phyloP scores from a whole-genome alignment of 1,140 invertebrate genomes.

The Octopus sinensis region DNA sequence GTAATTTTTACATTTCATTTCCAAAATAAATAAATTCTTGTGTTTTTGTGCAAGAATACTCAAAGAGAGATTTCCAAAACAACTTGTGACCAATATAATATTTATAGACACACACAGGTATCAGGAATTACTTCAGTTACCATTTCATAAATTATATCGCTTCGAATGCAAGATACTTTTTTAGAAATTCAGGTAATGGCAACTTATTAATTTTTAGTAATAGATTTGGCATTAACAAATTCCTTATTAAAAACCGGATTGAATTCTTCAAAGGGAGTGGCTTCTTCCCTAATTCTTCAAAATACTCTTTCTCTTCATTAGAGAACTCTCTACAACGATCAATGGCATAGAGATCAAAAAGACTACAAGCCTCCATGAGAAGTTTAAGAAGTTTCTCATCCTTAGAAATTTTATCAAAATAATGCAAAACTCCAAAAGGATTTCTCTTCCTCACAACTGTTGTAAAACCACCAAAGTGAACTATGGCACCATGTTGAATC shows the following conservation, averaged over 20 bases:
- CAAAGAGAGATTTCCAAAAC: too few relatives aligned
- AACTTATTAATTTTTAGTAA: slow-evolving; percentile 31
- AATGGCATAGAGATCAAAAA: slow-evolving; percentile 34
- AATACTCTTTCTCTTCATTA: slow-evolving; percentile 25
- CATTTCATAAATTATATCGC: not conserved
- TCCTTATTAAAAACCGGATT: slow-evolving; percentile 27
- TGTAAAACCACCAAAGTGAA: slow-evolving; percentile 33
- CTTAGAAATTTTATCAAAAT: slow-evolving; percentile 26
- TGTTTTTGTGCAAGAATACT: too few relatives aligned
- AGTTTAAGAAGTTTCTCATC: slow-evolving; percentile 34
- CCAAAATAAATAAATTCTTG: too few relatives aligned
- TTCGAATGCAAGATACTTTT: slow-evolving; percentile 41
- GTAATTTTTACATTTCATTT: too few relatives aligned
- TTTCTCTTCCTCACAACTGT: slow-evolving; percentile 28
- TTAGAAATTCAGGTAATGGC: slow-evolving; percentile 40
- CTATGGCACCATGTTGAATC: slow-evolving; percentile 72
- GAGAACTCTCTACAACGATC: slow-evolving; percentile 22
- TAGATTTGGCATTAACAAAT: slow-evolving; percentile 23
- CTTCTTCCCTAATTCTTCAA: slow-evolving; percentile 18
- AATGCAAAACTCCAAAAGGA: slow-evolving; percentile 43
- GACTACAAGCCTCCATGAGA: slow-evolving; percentile 27
- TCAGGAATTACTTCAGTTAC: too few relatives aligned
- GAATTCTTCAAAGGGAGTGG: slow-evolving; percentile 38
- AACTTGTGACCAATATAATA: too few relatives aligned
- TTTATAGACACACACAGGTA: too few relatives aligned